Percentiles rank a stretch among this genome's conserved stretches.
Evolutionary conservation across 35 echinoderm and acorn worm species (phyloP).

Genomic region (Lytechinus pictus): DNA sequence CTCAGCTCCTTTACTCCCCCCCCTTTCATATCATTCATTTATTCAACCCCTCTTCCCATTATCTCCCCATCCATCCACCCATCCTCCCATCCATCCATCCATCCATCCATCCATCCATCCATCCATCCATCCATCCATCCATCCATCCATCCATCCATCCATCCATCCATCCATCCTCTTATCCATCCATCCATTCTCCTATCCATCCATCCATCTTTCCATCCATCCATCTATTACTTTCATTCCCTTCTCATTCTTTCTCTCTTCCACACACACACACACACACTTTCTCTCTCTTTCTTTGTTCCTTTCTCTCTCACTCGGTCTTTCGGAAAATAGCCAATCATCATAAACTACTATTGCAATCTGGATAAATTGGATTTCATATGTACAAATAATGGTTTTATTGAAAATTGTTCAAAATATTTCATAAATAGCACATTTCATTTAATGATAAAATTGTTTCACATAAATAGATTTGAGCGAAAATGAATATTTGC

Average conservation of each 20-base stretch:
- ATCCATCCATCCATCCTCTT: too few relatives aligned
- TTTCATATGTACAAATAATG: constrained; percentile 34
- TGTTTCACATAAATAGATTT: constrained; percentile 1
- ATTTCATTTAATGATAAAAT: constrained; percentile 20
- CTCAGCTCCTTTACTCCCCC: neutral
- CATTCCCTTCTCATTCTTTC: neutral
- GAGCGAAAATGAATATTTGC: neutral
- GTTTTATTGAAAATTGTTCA: constrained; percentile 33
- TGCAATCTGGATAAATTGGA: neutral
- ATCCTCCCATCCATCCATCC: too few relatives aligned
- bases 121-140: too few relatives aligned
- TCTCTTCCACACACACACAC: neutral
- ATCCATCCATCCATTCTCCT: too few relatives aligned
- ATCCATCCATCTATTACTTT: neutral
- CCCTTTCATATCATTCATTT: neutral
- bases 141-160: too few relatives aligned
- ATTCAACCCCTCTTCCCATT: neutral
- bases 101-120: too few relatives aligned
- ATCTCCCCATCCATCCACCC: neutral
- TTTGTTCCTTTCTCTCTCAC: neutral
- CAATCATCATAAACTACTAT: neutral
- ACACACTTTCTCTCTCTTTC: neutral
- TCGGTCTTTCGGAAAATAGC: neutral
- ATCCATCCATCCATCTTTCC: too few relatives aligned
- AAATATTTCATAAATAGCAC: constrained; percentile 46